Percentiles rank a stretch among this genome's conserved stretches.
Evolutionary conservation across 2,888 invertebrate species (phyloP).

Genomic region (Punctoribates punctum): DNA sequence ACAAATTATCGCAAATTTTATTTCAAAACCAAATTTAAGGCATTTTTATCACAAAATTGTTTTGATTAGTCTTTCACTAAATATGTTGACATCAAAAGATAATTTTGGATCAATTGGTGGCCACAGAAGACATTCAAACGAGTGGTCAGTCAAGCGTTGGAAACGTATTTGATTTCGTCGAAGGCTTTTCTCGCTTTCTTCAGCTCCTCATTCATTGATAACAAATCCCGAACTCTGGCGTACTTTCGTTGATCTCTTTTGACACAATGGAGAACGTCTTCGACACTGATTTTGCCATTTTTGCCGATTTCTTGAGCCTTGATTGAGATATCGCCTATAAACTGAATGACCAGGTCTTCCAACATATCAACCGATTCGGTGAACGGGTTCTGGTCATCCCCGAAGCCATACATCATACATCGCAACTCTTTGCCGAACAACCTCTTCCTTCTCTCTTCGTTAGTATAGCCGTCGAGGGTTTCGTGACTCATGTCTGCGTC

Average conservation of each 20-base stretch:
- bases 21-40: no score
- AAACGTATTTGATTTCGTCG: slow-evolving; percentile 90
- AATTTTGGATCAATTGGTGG: no score
- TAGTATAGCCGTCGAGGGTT: no score
- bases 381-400: slow-evolving; percentile 98
- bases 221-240: slow-evolving; percentile 90
- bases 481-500: no score
- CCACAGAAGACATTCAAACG: no score
- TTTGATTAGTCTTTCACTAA: no score
- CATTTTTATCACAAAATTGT: no score
- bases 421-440: slow-evolving; percentile 85
- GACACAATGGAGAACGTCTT: slow-evolving; percentile 93
- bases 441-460: slow-evolving; percentile 60
- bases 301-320: slow-evolving; percentile 92
- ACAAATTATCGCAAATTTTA: no score
- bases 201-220: slow-evolving; percentile 98
- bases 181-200: slow-evolving; percentile 98
- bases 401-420: slow-evolving; percentile 99
- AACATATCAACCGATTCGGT: slow-evolving; percentile 96
- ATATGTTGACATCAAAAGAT: no score
- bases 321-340: slow-evolving; percentile 83
- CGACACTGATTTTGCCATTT: slow-evolving; percentile 93
- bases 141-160: no score
- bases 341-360: slow-evolving; percentile 96
- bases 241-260: slow-evolving; percentile 94